phyloP scores from a whole-genome alignment of 2,113 vertebrate genomes.

The Salvelinus alpinus region DNA sequence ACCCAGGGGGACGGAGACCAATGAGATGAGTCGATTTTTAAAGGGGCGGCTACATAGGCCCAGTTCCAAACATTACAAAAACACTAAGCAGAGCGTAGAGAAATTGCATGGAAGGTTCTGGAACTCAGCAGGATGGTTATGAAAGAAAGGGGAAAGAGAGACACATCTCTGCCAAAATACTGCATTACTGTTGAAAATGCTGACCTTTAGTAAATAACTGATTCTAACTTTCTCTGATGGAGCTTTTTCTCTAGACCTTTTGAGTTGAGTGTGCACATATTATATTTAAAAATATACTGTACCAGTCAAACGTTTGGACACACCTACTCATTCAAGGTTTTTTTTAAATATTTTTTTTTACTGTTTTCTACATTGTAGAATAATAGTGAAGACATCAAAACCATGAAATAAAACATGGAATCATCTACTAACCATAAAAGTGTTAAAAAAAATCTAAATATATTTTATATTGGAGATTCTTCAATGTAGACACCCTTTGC shows the following conservation, averaged over 20 bases:
- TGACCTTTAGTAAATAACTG: slow-evolving; percentile 25
- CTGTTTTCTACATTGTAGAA: too few species aligned
- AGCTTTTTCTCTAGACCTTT: background rate
- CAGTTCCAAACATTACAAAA: slow-evolving; percentile 5
- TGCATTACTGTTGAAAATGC: slow-evolving; percentile 10
- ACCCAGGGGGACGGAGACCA: background rate
- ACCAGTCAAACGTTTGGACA: too few species aligned
- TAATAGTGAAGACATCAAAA: too few species aligned
- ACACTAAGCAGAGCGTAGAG: slow-evolving; percentile 12
- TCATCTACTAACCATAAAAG: too few species aligned
- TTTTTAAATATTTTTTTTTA: too few species aligned
- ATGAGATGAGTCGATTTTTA: slow-evolving; percentile 31
- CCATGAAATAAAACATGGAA: too few species aligned
- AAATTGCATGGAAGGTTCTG: slow-evolving; percentile 5
- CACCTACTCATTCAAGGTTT: too few species aligned
- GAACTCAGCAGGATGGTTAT: slow-evolving; percentile 3
- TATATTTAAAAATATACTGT: background rate
- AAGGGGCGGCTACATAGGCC: background rate
- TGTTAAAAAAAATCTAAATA: too few species aligned
- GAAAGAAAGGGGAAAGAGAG: background rate
- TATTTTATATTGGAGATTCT: too few species aligned
- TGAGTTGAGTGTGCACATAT: background rate
- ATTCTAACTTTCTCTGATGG: slow-evolving; percentile 1
- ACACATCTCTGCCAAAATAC: background rate
- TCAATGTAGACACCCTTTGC: too few species aligned